Conservation (phyloP, 2,888 invertebrate species). For the Molanna angustata region DNA sequence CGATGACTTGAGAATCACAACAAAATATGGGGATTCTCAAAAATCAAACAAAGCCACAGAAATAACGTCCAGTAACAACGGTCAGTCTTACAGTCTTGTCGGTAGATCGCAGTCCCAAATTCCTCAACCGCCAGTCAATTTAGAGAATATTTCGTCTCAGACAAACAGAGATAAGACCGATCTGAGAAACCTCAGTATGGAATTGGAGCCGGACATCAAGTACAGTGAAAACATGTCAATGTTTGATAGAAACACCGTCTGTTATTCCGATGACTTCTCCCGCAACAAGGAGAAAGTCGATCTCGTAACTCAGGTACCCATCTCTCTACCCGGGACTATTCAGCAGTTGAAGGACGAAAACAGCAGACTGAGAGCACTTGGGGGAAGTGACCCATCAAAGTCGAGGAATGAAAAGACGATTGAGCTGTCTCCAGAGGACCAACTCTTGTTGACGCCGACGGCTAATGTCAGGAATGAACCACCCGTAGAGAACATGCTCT, state of each 20-base stretch:
- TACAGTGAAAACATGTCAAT: conserved; percentile 19
- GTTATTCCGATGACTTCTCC: neutral
- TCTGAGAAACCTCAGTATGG: conserved; percentile 17
- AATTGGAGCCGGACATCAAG: conserved; percentile 16
- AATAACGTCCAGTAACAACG: too few species aligned
- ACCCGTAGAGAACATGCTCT: conserved; percentile 24
- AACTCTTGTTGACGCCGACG: conserved; percentile 14
- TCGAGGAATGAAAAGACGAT: conserved; percentile 9
- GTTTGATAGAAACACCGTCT: conserved; percentile 13
- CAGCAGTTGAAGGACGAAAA: conserved; percentile 1
- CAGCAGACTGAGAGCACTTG: neutral
- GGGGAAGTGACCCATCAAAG: neutral
- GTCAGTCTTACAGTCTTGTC: neutral
- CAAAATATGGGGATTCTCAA: neutral
- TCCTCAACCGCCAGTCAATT: neutral
- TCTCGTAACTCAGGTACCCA: neutral
- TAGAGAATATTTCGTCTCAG: neutral
- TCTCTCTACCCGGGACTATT: conserved; percentile 2
- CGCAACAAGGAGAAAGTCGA: neutral
- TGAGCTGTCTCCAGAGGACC: conserved; percentile 17
- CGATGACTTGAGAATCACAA: conserved; percentile 41
- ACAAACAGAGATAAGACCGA: conserved; percentile 13
- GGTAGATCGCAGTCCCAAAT: neutral
- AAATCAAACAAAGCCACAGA: too few species aligned
- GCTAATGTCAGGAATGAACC: conserved; percentile 3